A percentile compares a stretch with the other conserved stretches of the same genome.
Evolutionary conservation across 2,113 vertebrate species (phyloP).

Genomic region (Malurus elegans): DNA sequence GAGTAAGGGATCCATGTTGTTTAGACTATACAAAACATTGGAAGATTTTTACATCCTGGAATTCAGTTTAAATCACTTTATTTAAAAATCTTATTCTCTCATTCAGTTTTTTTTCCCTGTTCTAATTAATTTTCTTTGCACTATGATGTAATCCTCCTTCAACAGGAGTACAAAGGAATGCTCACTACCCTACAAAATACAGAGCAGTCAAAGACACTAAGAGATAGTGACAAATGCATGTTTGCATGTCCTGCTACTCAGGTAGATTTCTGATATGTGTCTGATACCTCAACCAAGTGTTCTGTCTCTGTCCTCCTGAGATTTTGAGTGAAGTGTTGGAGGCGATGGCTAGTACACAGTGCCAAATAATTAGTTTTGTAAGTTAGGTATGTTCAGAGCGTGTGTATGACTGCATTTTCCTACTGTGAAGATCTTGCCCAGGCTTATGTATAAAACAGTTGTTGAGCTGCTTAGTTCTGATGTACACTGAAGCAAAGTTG

Average conservation of each 20-base stretch:
- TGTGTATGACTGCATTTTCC: not conserved
- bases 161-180: not conserved
- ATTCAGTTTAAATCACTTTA: not conserved
- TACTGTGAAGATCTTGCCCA: not conserved
- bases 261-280: not conserved
- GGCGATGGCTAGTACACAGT: fast-evolving
- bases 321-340: not conserved
- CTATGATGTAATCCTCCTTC: not conserved
- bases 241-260: not conserved
- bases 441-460: not conserved
- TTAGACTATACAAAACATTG: not conserved
- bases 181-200: not conserved
- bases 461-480: not conserved
- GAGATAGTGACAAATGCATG: not conserved
- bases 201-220: not conserved
- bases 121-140: not conserved
- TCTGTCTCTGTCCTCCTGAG: not conserved
- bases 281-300: not conserved
- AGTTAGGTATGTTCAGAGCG: not conserved
- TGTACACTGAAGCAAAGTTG: not conserved
- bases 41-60: not conserved
- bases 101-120: not conserved
- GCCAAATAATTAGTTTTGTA: not conserved
- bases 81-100: not conserved
- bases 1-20: not conserved